Evolutionary conservation across 2,797 vertebrate species (phyloP), one percentile per base, ranked within the genome.

Genomic region (Lacerta viridis): DNA sequence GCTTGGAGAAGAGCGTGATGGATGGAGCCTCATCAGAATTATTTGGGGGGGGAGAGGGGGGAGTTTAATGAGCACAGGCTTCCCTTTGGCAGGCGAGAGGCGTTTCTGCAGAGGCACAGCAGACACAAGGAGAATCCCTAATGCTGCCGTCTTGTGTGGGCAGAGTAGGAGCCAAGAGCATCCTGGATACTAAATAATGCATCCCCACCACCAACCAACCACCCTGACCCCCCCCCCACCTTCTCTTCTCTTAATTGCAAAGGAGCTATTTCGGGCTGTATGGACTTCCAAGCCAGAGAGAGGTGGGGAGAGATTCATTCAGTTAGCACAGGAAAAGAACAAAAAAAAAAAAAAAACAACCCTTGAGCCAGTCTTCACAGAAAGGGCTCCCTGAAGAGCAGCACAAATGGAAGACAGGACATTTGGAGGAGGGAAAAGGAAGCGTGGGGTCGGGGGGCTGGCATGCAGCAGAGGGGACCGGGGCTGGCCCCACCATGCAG

Each of bases 171-270:
- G 25, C 88, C 80, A 55, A 81, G 41, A 3, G 81, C 77, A 69
- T 87, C 86, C 78, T 68, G 80, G 83, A 50, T 84, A 77, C 76
- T 93, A 86, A 92, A 92, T 93, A 92, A 94, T 85, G 88, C 86
- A 94, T 74, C 71, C 18, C 71, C 3, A 6, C 0, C 18, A 0
- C 11, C 80, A 46, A n/a, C n/a, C n/a, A n/a, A n/a, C n/a, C n/a
- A n/a, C n/a, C n/a, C n/a, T n/a, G n/a, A n/a, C n/a, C n/a, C n/a
- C n/a, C 17, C 29, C 69, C 83, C 17, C 0, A 0, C 3, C 0
- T 17, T 25, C 23, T 25, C 25, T 25, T 2, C 25, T 1, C 69
- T 87, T 93, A 83, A 86, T 59, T 76, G 85, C 55, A 91, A 89
- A 0, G 23, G 29, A 33, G 86, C 85, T 91, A 68, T 92, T 93